Evolutionary conservation across 2,797 vertebrate genomes (phyloP).

Genomic region (Chromis chromis): DNA sequence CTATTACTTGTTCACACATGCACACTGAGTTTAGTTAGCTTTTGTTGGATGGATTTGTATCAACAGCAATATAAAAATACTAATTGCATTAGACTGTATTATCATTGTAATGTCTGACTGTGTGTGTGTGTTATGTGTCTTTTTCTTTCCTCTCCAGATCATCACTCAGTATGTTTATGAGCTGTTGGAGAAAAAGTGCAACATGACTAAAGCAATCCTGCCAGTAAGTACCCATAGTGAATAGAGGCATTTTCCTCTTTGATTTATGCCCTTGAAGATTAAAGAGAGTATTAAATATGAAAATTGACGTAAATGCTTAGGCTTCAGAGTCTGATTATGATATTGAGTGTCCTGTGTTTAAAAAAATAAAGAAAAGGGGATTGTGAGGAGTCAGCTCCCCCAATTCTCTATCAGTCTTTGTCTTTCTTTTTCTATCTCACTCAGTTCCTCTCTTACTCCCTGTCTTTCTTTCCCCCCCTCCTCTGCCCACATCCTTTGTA

Average conservation of each 20-base stretch:
- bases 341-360: conserved; percentile 72
- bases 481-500: conserved; percentile 72
- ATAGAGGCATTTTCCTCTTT: conserved; percentile 66
- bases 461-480: conserved; percentile 54
- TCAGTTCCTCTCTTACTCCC: conserved; percentile 58
- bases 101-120: conserved; percentile 54
- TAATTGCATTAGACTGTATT: conserved; percentile 44
- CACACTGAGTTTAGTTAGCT: conserved; percentile 41
- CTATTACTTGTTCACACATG: conserved; percentile 63
- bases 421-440: conserved; percentile 61
- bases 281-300: conserved; percentile 79
- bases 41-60: conserved; percentile 67
- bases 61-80: conserved; percentile 50
- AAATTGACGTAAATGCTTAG: conserved; percentile 75
- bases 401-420: conserved; percentile 66
- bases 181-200: conserved; percentile 93
- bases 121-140: conserved; percentile 46
- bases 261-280: conserved; percentile 79
- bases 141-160: conserved; percentile 85
- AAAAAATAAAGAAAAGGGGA: conserved; percentile 50
- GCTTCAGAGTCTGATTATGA: conserved; percentile 71
- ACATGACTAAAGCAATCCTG: conserved; percentile 93
- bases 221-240: conserved; percentile 90
- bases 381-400: conserved; percentile 64
- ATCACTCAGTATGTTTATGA: conserved; percentile 97